phyloP scores from a whole-genome alignment of 92 coral and sea anemone genomes.

The Palythoa grandis region DNA sequence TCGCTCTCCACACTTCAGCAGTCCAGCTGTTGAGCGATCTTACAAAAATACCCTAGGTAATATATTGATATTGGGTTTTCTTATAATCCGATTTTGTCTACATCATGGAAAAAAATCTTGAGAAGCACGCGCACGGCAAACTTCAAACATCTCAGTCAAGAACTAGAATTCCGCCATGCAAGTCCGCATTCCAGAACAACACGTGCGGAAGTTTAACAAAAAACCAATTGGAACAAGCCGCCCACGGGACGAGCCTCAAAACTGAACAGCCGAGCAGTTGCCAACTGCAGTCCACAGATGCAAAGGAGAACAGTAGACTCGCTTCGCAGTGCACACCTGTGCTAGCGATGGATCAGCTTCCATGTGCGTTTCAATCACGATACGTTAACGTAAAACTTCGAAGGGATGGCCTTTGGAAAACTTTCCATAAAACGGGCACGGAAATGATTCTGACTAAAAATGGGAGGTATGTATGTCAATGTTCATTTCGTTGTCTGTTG shows the following conservation, averaged over 20 bases:
- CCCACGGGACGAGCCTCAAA: slow-evolving; percentile 29
- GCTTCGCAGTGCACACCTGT: not conserved
- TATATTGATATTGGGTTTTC: not conserved
- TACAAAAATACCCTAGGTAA: not conserved
- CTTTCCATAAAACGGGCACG: slow-evolving; percentile 71
- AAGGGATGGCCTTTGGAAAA: slow-evolving; percentile 75
- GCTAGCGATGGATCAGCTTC: slow-evolving; percentile 28
- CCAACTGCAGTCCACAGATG: slow-evolving; percentile 25
- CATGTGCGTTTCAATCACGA: slow-evolving; percentile 42
- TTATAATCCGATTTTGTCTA: not conserved
- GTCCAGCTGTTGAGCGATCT: slow-evolving; percentile 21
- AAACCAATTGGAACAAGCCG: slow-evolving; percentile 25
- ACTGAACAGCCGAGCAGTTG: slow-evolving; percentile 39
- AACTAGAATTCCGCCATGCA: slow-evolving; percentile 32
- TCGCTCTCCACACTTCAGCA: slow-evolving; percentile 3
- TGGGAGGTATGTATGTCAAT: slow-evolving; percentile 76
- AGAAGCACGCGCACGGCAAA: slow-evolving; percentile 10
- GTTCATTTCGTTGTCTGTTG: slow-evolving; percentile 18
- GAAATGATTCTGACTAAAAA: slow-evolving; percentile 93
- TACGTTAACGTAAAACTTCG: slow-evolving; percentile 70
- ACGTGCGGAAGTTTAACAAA: slow-evolving; percentile 44
- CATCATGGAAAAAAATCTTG: slow-evolving; percentile 24
- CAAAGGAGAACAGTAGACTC: not conserved
- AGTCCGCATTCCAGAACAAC: slow-evolving; percentile 31
- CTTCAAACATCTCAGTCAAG: slow-evolving; percentile 17